Base-by-base conservation (phyloP, 2,797 vertebrate genomes). In the Coregonus suidteri region DNA sequence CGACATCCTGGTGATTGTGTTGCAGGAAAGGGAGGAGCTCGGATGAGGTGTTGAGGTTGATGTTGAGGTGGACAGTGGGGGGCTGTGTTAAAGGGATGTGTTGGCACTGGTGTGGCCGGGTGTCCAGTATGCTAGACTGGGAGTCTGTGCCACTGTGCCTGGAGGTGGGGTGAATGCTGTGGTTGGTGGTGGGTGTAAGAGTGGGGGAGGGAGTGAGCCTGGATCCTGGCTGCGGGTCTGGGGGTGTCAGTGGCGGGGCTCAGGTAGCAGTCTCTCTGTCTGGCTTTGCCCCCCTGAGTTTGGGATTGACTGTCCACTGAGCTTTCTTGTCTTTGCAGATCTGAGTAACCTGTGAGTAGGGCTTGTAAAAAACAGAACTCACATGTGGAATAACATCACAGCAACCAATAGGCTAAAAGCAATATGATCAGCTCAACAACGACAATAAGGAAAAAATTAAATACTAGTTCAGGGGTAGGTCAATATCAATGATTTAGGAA, bases 61-160 rank as follows among this genome's bases (percentile, higher is more conserved):
- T 83, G 65, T 87, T 89, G 76, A 87, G 35, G 77, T 91, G 85
- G 77, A 87, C 30, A 13, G 77, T 34, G 0, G 87, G 37, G 62
- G 77, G 51, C 53, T 54, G 77, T 18, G 15, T 20, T 25, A 30
- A 47, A 34, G 31, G 34, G 7, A 35, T 34, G 30, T 3, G 56
- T 5, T n/a, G 70, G 5, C 75, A 37, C 68, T 74, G 69, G 15
- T 47, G 59, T 41, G 41, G 41, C n/a, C 56, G 62, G 1, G 35
- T 66, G 16, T 18, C 41, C 7, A 71, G 54, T 15, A 30, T 3
- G 5, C 68, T 72, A 59, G 56, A 59, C 6, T 59, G 51, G 47
- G 53, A 74, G 62, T 75, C 75, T 16, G 59, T 34, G 52, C 69
- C 79, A 35, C 59, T 52, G 30, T 15, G 77, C 4, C 20, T 52